phyloP scores from a whole-genome alignment of 2,113 vertebrate genomes.

The Sialia sialis region DNA sequence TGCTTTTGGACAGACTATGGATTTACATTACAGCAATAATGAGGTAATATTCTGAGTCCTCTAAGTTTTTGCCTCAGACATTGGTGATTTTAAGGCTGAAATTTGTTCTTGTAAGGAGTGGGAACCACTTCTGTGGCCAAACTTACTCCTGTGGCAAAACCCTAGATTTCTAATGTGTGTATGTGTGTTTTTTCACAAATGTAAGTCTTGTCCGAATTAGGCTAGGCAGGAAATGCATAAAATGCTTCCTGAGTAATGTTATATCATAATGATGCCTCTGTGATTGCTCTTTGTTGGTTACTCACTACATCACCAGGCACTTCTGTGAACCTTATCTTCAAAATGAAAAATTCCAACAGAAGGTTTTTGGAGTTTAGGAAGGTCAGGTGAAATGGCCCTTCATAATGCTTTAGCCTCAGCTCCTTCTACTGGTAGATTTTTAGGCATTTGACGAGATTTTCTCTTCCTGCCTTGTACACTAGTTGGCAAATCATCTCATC shows the following conservation, averaged over 20 bases:
- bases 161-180: neutral
- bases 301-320: neutral
- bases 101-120: neutral
- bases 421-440: neutral
- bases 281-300: neutral
- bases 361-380: neutral
- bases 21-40: conserved; percentile 98
- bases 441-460: neutral
- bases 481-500: neutral
- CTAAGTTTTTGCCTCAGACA: neutral
- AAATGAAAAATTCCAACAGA: neutral
- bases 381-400: neutral
- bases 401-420: neutral
- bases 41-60: conserved; percentile 77
- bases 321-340: neutral
- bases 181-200: neutral
- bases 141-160: neutral
- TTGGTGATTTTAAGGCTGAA: neutral
- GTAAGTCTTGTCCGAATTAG: neutral
- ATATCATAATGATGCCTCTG: neutral
- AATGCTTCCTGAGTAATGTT: neutral
- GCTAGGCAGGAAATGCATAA: neutral
- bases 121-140: neutral
- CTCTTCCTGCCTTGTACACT: neutral
- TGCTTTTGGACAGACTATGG: conserved; percentile 95